Conservation (phyloP, 2,888 invertebrate species). For the Cetonia aurata region DNA sequence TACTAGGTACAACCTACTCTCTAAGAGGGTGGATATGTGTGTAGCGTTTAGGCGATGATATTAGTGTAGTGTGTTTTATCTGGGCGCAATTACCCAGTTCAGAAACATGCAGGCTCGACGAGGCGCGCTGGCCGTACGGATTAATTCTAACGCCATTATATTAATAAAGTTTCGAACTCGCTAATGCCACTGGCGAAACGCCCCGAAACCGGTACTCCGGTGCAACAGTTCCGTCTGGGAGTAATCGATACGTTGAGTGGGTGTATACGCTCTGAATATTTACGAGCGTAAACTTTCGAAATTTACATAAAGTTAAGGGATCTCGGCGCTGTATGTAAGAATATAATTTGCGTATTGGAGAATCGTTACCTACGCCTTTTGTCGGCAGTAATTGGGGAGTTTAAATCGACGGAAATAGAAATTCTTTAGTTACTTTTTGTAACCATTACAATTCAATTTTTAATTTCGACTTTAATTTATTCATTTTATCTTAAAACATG, state of each 20-base stretch:
- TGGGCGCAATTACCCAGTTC: conserved; percentile 11
- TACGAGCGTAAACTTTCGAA: not conserved
- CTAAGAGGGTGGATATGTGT: too few species aligned
- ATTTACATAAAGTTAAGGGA: conserved; percentile 14
- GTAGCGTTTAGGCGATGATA: too few species aligned
- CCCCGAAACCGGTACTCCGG: not conserved
- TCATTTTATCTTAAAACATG: not conserved
- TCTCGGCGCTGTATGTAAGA: too few species aligned
- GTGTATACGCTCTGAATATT: not conserved
- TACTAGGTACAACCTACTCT: too few species aligned
- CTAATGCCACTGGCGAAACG: conserved; percentile 15
- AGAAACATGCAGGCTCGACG: not conserved
- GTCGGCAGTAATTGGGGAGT: too few species aligned
- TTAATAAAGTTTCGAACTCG: conserved; percentile 41
- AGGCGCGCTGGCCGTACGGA: not conserved
- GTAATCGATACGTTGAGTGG: conserved; percentile 21
- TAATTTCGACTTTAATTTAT: too few species aligned
- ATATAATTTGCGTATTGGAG: too few species aligned
- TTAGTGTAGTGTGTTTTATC: conserved; percentile 14
- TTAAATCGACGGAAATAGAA: too few species aligned
- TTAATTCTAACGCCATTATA: conserved; percentile 40
- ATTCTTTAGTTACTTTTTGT: too few species aligned
- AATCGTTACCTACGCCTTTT: too few species aligned
- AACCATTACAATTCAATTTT: not conserved
- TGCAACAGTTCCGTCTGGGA: conserved; percentile 24